These are phyloP conservation scores for Lepidochrysops patricia DNA, from an alignment of 2,888 invertebrate genomes.

Conservation along the genomic window DNA sequence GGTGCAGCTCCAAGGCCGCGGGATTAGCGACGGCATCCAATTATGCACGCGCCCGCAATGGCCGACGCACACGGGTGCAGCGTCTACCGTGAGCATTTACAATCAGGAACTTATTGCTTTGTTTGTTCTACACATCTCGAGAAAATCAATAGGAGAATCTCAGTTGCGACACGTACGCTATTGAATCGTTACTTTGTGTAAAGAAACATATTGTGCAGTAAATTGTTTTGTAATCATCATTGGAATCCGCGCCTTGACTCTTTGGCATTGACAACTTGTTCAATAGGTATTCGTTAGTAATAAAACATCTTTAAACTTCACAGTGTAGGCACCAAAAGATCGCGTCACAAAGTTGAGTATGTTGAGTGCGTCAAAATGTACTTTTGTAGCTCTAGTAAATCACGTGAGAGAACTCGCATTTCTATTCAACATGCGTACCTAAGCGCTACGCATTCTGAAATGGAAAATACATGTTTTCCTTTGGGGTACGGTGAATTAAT, in stretches of 20 bases:
- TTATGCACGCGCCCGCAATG: conserved; percentile 52
- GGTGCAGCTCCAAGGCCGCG: conserved; percentile 45
- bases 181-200: not conserved
- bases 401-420: not conserved
- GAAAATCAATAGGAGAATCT: not conserved
- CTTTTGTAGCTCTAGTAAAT: not conserved
- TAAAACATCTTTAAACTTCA: too few relatives aligned
- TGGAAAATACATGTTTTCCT: conserved; percentile 2
- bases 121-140: not conserved
- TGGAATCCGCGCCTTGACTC: not conserved
- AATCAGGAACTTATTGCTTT: not conserved
- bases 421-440: not conserved
- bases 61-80: conserved; percentile 33
- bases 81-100: not conserved
- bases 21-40: conserved; percentile 62
- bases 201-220: not conserved
- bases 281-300: too few relatives aligned
- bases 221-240: not conserved
- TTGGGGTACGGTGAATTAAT: not conserved
- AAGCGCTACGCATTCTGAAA: not conserved
- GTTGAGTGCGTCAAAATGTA: not conserved
- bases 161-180: not conserved
- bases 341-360: not conserved
- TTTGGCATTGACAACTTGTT: not conserved
- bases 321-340: not conserved